Evolutionary conservation across 2,113 vertebrate species (phyloP).

Genomic region (Alligator mississippiensis): DNA sequence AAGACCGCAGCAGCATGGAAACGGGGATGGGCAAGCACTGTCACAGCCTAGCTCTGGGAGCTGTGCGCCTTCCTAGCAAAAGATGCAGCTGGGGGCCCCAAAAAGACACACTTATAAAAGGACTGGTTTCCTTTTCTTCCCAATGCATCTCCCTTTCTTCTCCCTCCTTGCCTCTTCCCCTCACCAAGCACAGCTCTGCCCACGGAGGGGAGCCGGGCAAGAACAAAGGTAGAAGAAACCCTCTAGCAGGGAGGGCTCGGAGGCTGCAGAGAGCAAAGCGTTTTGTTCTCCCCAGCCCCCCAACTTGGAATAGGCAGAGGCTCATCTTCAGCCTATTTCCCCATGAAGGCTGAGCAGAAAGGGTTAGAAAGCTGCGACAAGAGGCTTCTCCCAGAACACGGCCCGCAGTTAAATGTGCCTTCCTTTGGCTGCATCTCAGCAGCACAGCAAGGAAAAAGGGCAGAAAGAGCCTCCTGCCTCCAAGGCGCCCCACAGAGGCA

Average conservation of each 20-base stretch:
- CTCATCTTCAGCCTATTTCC: background rate
- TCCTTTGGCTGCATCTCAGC: background rate
- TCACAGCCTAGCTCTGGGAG: background rate
- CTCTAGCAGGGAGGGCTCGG: accelerated
- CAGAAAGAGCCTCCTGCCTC: background rate
- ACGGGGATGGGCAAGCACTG: background rate
- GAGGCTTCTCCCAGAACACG: background rate
- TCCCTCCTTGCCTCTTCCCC: background rate
- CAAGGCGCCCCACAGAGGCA: accelerated
- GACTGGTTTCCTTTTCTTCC: no score
- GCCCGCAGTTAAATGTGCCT: background rate
- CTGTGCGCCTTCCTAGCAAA: background rate
- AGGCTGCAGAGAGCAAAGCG: background rate
- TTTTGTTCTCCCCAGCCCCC: background rate
- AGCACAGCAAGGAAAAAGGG: background rate
- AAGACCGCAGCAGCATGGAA: background rate
- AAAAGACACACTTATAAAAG: no score
- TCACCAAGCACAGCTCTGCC: background rate
- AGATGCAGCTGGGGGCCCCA: background rate
- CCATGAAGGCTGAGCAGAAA: background rate
- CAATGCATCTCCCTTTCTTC: background rate
- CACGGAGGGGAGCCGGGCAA: background rate
- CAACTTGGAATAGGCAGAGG: background rate
- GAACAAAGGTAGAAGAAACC: background rate
- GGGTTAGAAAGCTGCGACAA: background rate